Evolutionary conservation across 2,113 vertebrate species (phyloP).

Genomic region (Leptodactylus fuscus): DNA sequence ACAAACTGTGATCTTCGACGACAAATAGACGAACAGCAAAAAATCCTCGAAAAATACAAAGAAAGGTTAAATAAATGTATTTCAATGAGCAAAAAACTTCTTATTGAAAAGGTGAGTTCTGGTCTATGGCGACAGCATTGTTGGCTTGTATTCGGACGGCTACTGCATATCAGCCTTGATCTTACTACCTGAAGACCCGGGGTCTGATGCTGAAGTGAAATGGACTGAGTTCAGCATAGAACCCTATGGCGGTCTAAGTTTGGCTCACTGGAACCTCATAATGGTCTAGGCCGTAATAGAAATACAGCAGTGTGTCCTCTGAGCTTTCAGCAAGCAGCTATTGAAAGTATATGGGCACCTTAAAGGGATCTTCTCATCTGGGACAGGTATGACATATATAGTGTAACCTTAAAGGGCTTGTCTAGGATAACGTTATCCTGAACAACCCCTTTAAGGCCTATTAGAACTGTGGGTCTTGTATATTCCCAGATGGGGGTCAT

Average conservation of each 20-base stretch:
- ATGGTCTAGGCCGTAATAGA: neutral
- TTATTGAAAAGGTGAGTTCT: constrained; percentile 93
- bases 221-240: neutral
- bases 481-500: too few species aligned
- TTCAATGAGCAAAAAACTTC: constrained; percentile 99
- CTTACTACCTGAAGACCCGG: neutral
- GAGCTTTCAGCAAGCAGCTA: too few species aligned
- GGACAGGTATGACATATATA: too few species aligned
- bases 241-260: neutral
- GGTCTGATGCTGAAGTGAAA: neutral
- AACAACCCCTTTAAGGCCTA: too few species aligned
- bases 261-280: neutral
- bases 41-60: constrained; percentile 99
- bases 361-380: too few species aligned
- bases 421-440: too few species aligned
- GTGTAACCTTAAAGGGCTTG: too few species aligned
- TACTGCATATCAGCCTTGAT: neutral
- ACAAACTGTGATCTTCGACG: constrained; percentile 99
- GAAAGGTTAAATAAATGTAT: constrained; percentile 99
- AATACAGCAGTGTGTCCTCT: neutral
- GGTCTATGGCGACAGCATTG: too few species aligned
- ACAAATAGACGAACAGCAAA: constrained; percentile 99
- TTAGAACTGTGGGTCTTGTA: too few species aligned
- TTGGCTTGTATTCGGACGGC: too few species aligned
- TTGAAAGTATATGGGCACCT: too few species aligned